phyloP scores from a whole-genome alignment of 2,888 invertebrate genomes.

The Chrysolina oricalcia region DNA sequence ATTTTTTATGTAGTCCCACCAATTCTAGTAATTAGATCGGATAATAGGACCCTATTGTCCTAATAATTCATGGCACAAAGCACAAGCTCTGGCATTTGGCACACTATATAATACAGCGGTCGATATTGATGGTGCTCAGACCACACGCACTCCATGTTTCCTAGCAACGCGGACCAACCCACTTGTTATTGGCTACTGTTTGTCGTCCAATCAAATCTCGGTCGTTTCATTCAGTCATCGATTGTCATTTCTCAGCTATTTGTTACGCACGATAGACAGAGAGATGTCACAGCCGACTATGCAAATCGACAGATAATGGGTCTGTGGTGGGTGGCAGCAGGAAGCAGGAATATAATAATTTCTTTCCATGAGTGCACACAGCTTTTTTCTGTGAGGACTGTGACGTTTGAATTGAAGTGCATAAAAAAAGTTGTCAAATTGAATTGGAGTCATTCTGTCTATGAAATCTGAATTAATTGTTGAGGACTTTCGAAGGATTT shows the following conservation, averaged over 20 bases:
- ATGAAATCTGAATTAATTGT: no score
- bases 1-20: no score
- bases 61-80: background rate
- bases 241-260: conserved; percentile 52
- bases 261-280: conserved; percentile 14
- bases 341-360: background rate
- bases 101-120: conserved; percentile 39
- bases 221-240: conserved; percentile 58
- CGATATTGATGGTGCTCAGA: conserved; percentile 40
- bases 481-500: no score
- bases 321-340: background rate
- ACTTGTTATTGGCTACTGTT: conserved; percentile 62
- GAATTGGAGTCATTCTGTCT: no score
- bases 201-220: conserved; percentile 59
- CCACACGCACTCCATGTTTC: conserved; percentile 40
- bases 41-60: background rate
- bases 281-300: conserved; percentile 28
- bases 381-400: no score
- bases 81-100: conserved; percentile 35
- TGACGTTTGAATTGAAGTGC: no score
- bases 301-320: conserved; percentile 19
- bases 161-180: conserved; percentile 63
- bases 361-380: no score
- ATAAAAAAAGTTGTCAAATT: no score
- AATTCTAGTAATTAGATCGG: background rate